Evolutionary conservation across 1,140 invertebrate genomes (phyloP), one percentile per base, ranked within the genome.

Genomic region (Thaumetopoea pityocampa): DNA sequence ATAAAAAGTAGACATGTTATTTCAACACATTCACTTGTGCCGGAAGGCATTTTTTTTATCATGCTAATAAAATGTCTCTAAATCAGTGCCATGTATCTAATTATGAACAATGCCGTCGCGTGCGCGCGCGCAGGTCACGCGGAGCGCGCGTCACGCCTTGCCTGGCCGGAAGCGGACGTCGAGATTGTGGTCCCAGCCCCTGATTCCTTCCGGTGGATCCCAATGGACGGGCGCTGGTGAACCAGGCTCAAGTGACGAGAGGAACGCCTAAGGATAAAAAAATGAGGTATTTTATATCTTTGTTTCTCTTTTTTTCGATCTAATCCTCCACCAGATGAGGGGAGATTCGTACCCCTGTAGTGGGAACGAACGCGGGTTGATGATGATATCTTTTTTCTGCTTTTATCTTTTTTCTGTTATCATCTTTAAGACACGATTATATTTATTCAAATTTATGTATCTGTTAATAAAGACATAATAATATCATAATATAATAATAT

Each of bases 141-240:
- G 42, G 51, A 51, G 51, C 55, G 53, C 35, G 41, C 62, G 68
- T 69, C 64, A 70, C 65, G 65, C 65, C 62, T 66, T 62, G 53
- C 36, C 28, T 65, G 67, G 68, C 41, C 74, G 73, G 73, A 74
- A 72, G 65, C 74, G 76, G 78, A 80, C 69, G 78, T 38, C 60
- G 64, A 74, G 76, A 80, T 77, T 80, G 78, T 70, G 54, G 45
- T 60, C 61, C 65, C 63, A 68, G 70, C 67, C 70, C 67, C 72
- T 77, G 78, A 78, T 77, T 72, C 73, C 76, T 83, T 83, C 79
- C 79, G 79, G 67, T 67, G 64, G 33, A 63, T 55, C 63, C 60
- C 55, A 51, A 56, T 70, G 64, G 57, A 50, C 50, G 51, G 54
- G 36, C 36, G 51, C 37, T 43, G 27, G 18, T 33, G 10, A 41